Conservation (phyloP, 2,113 vertebrate species). For the Eidolon helvum region DNA sequence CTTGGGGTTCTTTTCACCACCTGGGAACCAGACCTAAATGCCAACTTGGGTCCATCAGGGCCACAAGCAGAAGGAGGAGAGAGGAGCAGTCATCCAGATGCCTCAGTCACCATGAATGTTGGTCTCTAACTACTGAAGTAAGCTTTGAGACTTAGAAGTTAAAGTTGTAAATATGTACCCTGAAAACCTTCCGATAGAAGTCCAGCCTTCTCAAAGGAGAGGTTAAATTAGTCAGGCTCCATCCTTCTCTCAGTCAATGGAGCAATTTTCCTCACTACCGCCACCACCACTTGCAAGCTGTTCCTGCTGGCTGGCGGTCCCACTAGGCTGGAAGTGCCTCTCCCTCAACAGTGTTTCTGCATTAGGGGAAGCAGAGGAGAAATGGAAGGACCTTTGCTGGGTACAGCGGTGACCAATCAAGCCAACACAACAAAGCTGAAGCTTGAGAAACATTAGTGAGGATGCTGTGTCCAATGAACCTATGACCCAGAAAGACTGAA, state of each 20-base stretch:
- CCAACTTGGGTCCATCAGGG: not conserved
- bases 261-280: not conserved
- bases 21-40: not conserved
- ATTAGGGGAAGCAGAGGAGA: too few species aligned
- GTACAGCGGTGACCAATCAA: not conserved
- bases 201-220: not conserved
- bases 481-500: not conserved
- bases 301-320: not conserved
- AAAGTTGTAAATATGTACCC: not conserved
- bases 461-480: not conserved
- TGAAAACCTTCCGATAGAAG: not conserved
- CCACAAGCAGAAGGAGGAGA: fast-evolving
- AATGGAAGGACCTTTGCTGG: too few species aligned
- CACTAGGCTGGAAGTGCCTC: too few species aligned
- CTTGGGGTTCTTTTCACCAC: conserved; percentile 35
- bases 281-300: fast-evolving
- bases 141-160: not conserved
- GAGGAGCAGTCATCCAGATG: fast-evolving
- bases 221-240: fast-evolving
- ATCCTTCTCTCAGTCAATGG: fast-evolving
- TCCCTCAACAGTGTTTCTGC: too few species aligned
- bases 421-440: not conserved
- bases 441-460: not conserved
- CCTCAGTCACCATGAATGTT: fast-evolving
- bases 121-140: not conserved